Base-by-base conservation (phyloP, 2,113 vertebrate genomes). In the Plecotus auritus region DNA sequence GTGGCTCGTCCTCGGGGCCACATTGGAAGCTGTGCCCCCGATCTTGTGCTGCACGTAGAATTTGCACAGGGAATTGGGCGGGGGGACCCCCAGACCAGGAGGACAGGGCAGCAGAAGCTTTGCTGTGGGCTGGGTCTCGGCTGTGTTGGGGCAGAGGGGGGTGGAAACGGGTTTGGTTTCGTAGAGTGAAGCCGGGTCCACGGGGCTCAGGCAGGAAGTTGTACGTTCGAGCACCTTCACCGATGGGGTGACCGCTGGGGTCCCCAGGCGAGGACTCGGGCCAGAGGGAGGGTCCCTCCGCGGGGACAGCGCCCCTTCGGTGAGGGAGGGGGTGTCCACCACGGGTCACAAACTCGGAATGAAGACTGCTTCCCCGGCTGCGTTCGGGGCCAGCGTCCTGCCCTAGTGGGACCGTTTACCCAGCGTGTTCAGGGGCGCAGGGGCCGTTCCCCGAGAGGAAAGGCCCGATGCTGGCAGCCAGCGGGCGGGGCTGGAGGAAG, bases 101-200 rank as follows among this genome's bases (percentile, higher is more conserved):
- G 35, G 35, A 9, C 9, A 26, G 59, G 4, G 8, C 1, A 1
- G 47, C 13, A 5, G 1, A 13, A 26, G 42, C 12, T 18, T 9
- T n/a, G 45, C 28, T 26, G 26, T 20, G 9, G 4, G 9, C 54
- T 26, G 5, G 3, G 30, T 35, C 40, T 35, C n/a, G 2, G 14
- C 23, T 35, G 32, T 8, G 54, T 18, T 3, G 14, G 9, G 40
- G 32, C 10, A 7, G 14, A 47, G 56, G n/a, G 7, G 2, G 32
- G n/a, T 11, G 13, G 54, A 11, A 54, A 10, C 12, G 20, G 77
- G 30, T 28, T n/a, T 18, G 4, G 7, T 9, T 5, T 11, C 8
- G 47, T 35, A 30, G 49, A 3, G 12, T 8, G 9, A 12, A 42
- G 54, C 17, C 45, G 1, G 45, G 35, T 40, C 28, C 18, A 6